Evolutionary conservation across 2,888 invertebrate genomes (phyloP).

Genomic region (Arrhopalites spinosus): DNA sequence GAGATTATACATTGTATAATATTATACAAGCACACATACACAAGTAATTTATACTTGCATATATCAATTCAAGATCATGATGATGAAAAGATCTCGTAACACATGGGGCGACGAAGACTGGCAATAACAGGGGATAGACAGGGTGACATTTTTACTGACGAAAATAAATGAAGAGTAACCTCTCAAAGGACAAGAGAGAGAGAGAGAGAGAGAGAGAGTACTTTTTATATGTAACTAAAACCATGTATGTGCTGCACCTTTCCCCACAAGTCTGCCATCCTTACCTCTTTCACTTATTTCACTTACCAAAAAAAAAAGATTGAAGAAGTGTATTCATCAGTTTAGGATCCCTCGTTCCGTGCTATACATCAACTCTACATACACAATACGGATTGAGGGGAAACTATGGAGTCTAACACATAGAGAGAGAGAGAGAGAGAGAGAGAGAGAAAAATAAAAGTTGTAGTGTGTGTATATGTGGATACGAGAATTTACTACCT

Average conservation of each 20-base stretch:
- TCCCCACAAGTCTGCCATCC: background rate
- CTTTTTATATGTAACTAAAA: background rate
- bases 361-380: too few species aligned
- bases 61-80: background rate
- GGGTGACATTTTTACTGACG: constrained; percentile 11
- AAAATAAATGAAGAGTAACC: constrained; percentile 16
- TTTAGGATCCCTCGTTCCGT: background rate
- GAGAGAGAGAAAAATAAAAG: too few species aligned
- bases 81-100: background rate
- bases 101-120: background rate
- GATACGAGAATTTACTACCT: too few species aligned
- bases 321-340: constrained; percentile 1
- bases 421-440: too few species aligned
- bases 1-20: background rate
- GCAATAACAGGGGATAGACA: constrained; percentile 4
- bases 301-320: background rate
- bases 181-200: constrained; percentile 12
- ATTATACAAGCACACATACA: background rate
- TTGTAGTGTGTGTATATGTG: too few species aligned
- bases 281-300: background rate
- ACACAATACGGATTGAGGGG: too few species aligned
- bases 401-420: too few species aligned
- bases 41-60: too few species aligned
- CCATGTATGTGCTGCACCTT: background rate
- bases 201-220: background rate